Percentiles rank a stretch among this genome's conserved stretches.
phyloP scores from a whole-genome alignment of 2,797 vertebrate species.

The Siniperca obscura region DNA sequence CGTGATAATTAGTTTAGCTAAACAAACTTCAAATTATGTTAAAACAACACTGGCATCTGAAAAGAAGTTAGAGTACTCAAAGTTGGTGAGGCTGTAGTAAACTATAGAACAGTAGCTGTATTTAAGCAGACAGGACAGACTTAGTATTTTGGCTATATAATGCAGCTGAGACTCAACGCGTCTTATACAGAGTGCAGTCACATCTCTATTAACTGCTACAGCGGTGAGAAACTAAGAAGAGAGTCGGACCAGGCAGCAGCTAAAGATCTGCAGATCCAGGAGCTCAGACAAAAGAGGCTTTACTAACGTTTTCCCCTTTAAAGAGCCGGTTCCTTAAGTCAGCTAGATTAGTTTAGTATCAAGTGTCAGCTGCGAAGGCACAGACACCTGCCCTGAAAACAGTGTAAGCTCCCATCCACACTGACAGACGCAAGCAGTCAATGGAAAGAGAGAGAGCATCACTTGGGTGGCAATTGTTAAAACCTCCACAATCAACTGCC shows the following conservation, averaged over 20 bases:
- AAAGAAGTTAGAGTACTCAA: conserved; percentile 69
- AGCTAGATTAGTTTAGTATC: conserved; percentile 82
- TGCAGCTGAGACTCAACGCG: background rate
- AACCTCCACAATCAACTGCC: conserved; percentile 34
- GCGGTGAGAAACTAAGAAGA: conserved; percentile 32
- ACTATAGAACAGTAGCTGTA: conserved; percentile 13
- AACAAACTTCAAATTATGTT: conserved; percentile 83
- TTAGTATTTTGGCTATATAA: background rate
- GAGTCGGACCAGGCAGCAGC: conserved; percentile 42
- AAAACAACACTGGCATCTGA: conserved; percentile 73
- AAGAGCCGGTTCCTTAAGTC: conserved; percentile 79
- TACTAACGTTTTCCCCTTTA: conserved; percentile 76
- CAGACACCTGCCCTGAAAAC: conserved; percentile 77
- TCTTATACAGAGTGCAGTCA: conserved; percentile 5
- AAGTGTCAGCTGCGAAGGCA: conserved; percentile 74
- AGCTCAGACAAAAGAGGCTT: conserved; percentile 80
- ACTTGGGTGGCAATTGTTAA: conserved; percentile 64
- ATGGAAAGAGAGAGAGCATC: conserved; percentile 39
- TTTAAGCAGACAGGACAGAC: background rate
- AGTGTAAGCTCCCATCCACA: conserved; percentile 48
- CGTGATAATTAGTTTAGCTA: conserved; percentile 75
- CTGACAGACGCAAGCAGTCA: conserved; percentile 50
- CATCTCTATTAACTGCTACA: conserved; percentile 36
- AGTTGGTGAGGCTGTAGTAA: conserved; percentile 28
- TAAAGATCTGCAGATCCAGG: conserved; percentile 67